Percentiles rank a stretch among this genome's conserved stretches.
phyloP scores from a whole-genome alignment of 2,888 invertebrate genomes.

The Nymphalis urticae region DNA sequence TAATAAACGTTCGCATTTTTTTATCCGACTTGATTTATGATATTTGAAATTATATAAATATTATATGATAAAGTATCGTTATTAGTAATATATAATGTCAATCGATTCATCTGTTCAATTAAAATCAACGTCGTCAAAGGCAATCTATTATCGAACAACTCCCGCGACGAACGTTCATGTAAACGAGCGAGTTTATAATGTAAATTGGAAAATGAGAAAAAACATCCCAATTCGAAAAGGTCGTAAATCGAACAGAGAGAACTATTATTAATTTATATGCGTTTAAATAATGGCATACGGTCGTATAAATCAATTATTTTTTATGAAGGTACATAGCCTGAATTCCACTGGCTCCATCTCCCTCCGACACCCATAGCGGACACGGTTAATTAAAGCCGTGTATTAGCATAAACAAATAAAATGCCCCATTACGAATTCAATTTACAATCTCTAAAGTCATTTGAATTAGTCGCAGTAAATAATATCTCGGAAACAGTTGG shows the following conservation, averaged over 20 bases:
- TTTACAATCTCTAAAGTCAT: constrained; percentile 78
- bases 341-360: constrained; percentile 53
- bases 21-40: neutral
- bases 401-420: constrained; percentile 82
- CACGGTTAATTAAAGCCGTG: constrained; percentile 74
- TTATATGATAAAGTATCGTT: neutral
- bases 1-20: neutral
- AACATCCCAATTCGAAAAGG: constrained; percentile 22
- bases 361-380: constrained; percentile 45
- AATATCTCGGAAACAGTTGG: constrained; percentile 68
- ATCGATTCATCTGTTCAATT: neutral
- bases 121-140: constrained; percentile 1
- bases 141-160: constrained; percentile 18
- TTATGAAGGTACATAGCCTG: constrained; percentile 49
- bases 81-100: neutral
- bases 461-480: constrained; percentile 80
- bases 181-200: constrained; percentile 17
- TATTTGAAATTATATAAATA: too few species aligned
- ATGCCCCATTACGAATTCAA: constrained; percentile 79
- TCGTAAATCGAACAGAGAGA: constrained; percentile 46
- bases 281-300: constrained; percentile 71
- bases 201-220: constrained; percentile 26
- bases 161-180: constrained; percentile 21
- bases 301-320: constrained; percentile 63
- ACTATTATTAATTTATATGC: constrained; percentile 58